Percentiles rank a stretch among this genome's conserved stretches.
These are phyloP conservation scores for Brachionus manjavacas DNA, from an alignment of 1,140 invertebrate genomes.

Conservation along the genomic window DNA sequence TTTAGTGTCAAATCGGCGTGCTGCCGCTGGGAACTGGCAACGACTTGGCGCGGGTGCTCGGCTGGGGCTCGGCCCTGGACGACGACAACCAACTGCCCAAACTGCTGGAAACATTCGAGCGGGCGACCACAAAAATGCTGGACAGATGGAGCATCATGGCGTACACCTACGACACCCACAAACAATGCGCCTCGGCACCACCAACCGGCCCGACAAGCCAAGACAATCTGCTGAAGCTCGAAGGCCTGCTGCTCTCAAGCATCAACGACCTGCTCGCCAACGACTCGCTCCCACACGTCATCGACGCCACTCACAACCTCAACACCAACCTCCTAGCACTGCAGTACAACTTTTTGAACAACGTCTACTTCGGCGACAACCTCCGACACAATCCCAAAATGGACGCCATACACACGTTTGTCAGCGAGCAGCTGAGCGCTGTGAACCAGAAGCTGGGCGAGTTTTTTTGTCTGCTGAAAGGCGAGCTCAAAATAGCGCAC, in stretches of 20 bases:
- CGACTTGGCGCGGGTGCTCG: conserved; percentile 84
- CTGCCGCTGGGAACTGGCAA: conserved; percentile 94
- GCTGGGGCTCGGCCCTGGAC: conserved; percentile 89
- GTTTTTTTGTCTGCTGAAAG: neutral
- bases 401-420: neutral
- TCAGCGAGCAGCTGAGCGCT: neutral
- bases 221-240: neutral
- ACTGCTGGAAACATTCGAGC: conserved; percentile 65
- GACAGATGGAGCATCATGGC: conserved; percentile 76
- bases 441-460: neutral
- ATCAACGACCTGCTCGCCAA: neutral
- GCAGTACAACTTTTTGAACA: neutral
- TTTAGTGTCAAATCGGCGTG: conserved; percentile 68
- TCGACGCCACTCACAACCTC: neutral
- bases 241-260: neutral
- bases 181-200: neutral
- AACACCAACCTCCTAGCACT: neutral
- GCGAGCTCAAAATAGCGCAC: neutral
- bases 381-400: neutral
- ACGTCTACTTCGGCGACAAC: neutral
- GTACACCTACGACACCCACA: neutral
- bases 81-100: conserved; percentile 78
- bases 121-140: conserved; percentile 66
- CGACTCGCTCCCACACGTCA: neutral
- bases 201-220: neutral